Base-by-base conservation (phyloP, 2,888 invertebrate genomes). In the Drosophila pseudotakahashii region DNA sequence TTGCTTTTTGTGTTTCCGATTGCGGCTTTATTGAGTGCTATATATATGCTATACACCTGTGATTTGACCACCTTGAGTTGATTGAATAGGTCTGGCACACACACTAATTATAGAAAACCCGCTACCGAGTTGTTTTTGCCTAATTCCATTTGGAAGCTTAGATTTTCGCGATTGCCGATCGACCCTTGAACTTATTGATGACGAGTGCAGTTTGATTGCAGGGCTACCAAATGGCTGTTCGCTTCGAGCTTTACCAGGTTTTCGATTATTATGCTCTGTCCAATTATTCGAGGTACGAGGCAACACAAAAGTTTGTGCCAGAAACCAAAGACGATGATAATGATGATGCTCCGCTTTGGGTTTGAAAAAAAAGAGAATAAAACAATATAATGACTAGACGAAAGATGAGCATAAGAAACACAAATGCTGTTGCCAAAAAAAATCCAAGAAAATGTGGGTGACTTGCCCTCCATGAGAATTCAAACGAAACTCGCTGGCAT, bases 401-500 rank as follows among this genome's bases (percentile, higher is more conserved):
- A 71, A 71, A 62, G 73, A 62, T 72, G 71, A 71, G 63, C 70
- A 41, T 14, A 60, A 45, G 52, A 44, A 50, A 51, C 50, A n/a
- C 34, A 55, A 16, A 67, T 32, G 23, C 51, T 45, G 47, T 58
- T 69, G 66, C 78, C 62, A 78, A 60, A 73, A 57, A 26, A 71
- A 66, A 53, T 60, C 41, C 62, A 32, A 70, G 63, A 61, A 45
- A 77, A 61, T 81, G 76, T 71, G 78, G 83, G 84, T 83, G 81
- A 85, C 80, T 85, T 77, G 78, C 78, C 83, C 64, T 60, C 78
- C 73, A 74, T 82, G 78, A 69, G 44, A 83, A 83, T 58, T 71
- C 63, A 73, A 71, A 71, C 55, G 73, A 72, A 72, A 72, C 73
- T 62, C 36, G 30, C 26, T 71, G 63, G 73, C 73, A 71, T 71